Conservation (phyloP, 30 jellyfish, hydroid and myxozoan species). For the Haliclystus octoradiatus region DNA sequence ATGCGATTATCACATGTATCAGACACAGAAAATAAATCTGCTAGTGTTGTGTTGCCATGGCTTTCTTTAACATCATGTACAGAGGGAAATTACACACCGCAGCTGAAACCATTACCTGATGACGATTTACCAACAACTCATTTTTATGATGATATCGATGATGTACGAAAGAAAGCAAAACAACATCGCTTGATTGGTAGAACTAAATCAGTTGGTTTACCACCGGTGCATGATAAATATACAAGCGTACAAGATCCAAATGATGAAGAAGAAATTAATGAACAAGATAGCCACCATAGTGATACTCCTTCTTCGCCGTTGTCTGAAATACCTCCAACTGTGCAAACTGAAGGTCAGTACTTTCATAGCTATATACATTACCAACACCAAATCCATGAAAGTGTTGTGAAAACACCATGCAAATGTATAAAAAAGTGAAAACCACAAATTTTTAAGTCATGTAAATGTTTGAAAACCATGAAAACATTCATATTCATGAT, state of each 20-base stretch:
- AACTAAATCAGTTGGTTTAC: neutral
- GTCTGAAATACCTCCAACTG: too few species aligned
- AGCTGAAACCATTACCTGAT: neutral
- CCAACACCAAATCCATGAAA: too few species aligned
- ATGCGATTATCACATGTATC: neutral
- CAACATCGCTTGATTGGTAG: conserved; percentile 3
- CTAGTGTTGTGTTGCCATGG: neutral
- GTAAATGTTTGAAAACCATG: too few species aligned
- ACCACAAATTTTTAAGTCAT: too few species aligned
- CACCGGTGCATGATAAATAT: neutral
- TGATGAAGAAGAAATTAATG: too few species aligned
- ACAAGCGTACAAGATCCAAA: neutral
- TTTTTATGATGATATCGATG: conserved; percentile 56
- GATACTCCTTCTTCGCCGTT: too few species aligned
- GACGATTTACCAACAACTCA: conserved; percentile 45
- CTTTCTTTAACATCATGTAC: neutral
- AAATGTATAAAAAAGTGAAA: too few species aligned
- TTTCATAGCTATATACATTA: too few species aligned
- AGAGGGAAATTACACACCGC: neutral
- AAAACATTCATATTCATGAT: too few species aligned
- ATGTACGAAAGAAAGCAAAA: conserved; percentile 36
- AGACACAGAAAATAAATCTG: neutral
- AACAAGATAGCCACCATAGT: too few species aligned
- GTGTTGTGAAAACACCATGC: too few species aligned
- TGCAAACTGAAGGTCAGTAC: too few species aligned